phyloP scores from a whole-genome alignment of 1,140 invertebrate species.

The Batillaria attramentaria region DNA sequence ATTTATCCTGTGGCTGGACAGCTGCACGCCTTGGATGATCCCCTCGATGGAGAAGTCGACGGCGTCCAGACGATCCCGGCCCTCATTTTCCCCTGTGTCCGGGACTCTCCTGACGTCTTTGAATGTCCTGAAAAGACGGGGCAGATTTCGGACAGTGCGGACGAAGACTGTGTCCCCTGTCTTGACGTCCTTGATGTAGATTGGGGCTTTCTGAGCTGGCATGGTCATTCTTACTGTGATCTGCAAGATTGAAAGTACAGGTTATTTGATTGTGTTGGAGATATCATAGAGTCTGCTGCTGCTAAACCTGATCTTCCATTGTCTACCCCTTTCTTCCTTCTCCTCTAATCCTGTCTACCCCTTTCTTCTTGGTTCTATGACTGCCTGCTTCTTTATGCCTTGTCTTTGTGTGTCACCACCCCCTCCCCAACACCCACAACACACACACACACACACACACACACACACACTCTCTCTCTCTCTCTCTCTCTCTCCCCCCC shows the following conservation, averaged over 20 bases:
- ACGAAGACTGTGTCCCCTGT: neutral
- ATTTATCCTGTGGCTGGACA: conserved; percentile 29
- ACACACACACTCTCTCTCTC: no score
- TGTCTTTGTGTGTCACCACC: no score
- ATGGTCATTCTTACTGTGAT: conserved; percentile 3
- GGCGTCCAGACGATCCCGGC: neutral
- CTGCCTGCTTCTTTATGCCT: neutral
- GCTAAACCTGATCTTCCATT: neutral
- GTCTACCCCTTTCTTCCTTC: neutral
- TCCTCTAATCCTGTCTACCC: neutral
- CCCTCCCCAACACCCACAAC: no score
- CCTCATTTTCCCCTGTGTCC: conserved; percentile 1
- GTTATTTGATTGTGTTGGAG: no score
- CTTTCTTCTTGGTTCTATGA: neutral
- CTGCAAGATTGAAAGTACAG: no score
- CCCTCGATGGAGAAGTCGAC: conserved; percentile 22
- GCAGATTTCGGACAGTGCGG: neutral
- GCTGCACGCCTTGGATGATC: conserved; percentile 27
- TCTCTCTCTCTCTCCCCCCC: no score
- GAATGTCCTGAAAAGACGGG: neutral
- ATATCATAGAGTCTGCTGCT: no score
- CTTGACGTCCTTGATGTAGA: conserved; percentile 7
- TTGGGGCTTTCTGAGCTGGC: neutral
- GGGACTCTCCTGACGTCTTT: neutral
- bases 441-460: no score